Conservation (phyloP, 2,888 invertebrate species). For the Gymnosoma rotundatum region DNA sequence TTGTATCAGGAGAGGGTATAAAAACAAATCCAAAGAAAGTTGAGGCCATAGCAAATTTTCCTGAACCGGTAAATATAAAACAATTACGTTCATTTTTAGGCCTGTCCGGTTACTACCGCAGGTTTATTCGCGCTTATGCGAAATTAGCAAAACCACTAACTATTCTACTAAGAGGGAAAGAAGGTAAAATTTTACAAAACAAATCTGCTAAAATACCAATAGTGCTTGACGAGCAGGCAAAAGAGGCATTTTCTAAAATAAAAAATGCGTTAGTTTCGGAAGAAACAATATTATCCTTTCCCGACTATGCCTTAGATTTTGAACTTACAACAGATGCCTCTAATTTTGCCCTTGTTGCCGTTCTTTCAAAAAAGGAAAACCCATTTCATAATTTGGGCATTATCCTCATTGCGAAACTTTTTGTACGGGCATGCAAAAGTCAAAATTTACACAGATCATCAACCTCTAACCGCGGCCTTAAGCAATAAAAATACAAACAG, state of each 20-base stretch:
- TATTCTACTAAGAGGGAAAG: no score
- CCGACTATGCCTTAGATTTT: slow-evolving; percentile 57
- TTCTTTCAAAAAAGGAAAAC: slow-evolving; percentile 43
- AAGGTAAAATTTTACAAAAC: no score
- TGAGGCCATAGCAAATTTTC: background rate
- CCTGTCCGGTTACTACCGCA: background rate
- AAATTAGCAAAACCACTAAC: no score
- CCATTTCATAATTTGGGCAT: slow-evolving; percentile 28
- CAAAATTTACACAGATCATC: background rate
- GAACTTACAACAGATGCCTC: slow-evolving; percentile 61
- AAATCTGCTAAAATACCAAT: no score
- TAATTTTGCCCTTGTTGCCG: slow-evolving; percentile 53
- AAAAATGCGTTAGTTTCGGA: background rate
- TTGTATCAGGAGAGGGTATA: background rate
- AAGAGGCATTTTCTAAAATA: background rate
- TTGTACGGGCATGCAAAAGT: background rate
- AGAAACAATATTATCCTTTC: slow-evolving; percentile 40
- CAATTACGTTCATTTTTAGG: slow-evolving; percentile 10
- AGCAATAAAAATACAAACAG: background rate
- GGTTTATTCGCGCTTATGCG: background rate
- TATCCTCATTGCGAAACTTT: background rate
- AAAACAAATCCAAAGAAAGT: background rate
- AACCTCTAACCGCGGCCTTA: no score
- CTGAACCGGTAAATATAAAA: background rate
- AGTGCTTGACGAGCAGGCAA: no score